Evolutionary conservation across 2,888 invertebrate genomes (phyloP).

Genomic region (Trypoxylon attenuatum): DNA sequence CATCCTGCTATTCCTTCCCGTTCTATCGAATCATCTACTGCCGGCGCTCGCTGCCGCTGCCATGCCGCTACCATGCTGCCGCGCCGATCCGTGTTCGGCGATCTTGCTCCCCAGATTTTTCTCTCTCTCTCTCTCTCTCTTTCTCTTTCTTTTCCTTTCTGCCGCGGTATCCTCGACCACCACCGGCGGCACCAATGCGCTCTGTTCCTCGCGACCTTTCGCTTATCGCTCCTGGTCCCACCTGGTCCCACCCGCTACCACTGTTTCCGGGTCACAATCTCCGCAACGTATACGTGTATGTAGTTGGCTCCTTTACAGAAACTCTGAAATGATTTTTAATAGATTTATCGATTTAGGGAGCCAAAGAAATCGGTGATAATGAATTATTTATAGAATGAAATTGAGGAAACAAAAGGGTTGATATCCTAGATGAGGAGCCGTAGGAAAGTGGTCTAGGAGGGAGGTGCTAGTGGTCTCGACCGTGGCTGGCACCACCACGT

Average conservation of each 20-base stretch:
- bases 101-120: too few species aligned
- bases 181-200: background rate
- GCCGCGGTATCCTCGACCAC: too few species aligned
- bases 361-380: too few species aligned
- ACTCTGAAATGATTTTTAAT: too few species aligned
- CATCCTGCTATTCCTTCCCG: slow-evolving; percentile 70
- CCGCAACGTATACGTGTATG: too few species aligned
- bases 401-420: slow-evolving; percentile 4
- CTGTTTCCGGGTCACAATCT: background rate
- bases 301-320: background rate
- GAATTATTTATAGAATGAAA: too few species aligned
- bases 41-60: slow-evolving; percentile 36
- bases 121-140: background rate
- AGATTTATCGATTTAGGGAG: too few species aligned
- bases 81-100: too few species aligned
- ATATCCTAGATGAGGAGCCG: slow-evolving; percentile 11
- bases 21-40: slow-evolving; percentile 49
- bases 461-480: slow-evolving; percentile 30
- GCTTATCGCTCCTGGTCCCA: background rate
- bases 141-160: background rate
- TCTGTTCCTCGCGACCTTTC: background rate
- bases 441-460: slow-evolving; percentile 36
- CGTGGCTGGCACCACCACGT: slow-evolving; percentile 56
- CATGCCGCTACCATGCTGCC: slow-evolving; percentile 17
- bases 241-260: too few species aligned